Evolutionary conservation across 2,113 vertebrate species (phyloP).

Genomic region (Neotragus pygmaeus): DNA sequence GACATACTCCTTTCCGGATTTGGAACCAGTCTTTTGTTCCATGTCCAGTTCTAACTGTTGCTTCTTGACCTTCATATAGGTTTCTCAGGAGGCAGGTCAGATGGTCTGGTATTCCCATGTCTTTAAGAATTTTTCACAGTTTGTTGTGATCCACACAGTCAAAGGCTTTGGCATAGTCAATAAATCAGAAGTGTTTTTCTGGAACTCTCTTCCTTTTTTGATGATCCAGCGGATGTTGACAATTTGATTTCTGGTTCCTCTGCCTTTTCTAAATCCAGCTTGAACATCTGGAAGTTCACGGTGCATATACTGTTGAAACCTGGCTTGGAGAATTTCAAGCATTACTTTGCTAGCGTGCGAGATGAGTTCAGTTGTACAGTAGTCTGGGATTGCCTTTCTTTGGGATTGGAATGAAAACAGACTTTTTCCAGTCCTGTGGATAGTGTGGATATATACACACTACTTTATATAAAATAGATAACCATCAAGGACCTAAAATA

Average conservation of each 20-base stretch:
- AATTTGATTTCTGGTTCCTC: background rate
- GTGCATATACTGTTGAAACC: background rate
- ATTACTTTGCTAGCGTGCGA: background rate
- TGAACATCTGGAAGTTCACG: background rate
- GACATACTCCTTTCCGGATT: background rate
- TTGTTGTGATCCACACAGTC: background rate
- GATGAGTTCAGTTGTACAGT: background rate
- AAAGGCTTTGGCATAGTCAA: background rate
- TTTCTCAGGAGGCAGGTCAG: background rate
- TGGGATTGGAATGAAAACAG: background rate
- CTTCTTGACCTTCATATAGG: background rate
- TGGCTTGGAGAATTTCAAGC: background rate
- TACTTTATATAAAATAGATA: background rate
- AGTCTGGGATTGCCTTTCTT: background rate
- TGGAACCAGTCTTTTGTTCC: background rate
- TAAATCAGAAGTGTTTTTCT: background rate
- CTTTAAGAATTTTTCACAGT: background rate
- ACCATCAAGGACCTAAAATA: background rate
- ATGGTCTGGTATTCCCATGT: background rate
- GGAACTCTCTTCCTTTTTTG: background rate
- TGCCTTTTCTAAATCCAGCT: background rate
- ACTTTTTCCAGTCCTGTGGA: background rate
- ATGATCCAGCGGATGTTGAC: background rate
- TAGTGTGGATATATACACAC: background rate
- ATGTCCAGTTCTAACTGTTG: background rate